Evolutionary conservation across 2,113 vertebrate genomes (phyloP).

Genomic region (Hirundichthys speculiger): DNA sequence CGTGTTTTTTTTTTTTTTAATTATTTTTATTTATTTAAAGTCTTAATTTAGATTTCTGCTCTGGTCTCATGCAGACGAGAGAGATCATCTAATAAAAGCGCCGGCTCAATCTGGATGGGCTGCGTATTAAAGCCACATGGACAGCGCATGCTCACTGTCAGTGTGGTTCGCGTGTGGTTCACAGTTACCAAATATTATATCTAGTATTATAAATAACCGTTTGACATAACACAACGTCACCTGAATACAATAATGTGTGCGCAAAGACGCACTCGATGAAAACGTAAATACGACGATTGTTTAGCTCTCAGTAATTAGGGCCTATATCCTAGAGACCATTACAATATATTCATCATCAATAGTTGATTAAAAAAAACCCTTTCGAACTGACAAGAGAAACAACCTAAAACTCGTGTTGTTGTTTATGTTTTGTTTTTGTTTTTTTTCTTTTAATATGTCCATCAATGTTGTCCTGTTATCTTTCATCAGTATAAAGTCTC

Average conservation of each 20-base stretch:
- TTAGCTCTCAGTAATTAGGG: constrained; percentile 70
- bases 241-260: constrained; percentile 76
- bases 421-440: too few relatives aligned
- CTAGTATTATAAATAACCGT: constrained; percentile 68
- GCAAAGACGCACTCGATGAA: constrained; percentile 66
- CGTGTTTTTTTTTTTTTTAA: constrained; percentile 78
- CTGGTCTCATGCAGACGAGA: constrained; percentile 88
- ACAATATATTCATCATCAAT: constrained; percentile 71
- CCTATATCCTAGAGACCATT: constrained; percentile 70
- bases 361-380: constrained; percentile 62
- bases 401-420: constrained; percentile 42
- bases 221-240: constrained; percentile 80
- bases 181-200: constrained; percentile 48
- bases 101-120: constrained; percentile 51
- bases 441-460: constrained; percentile 41
- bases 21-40: constrained; percentile 71
- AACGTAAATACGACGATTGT: constrained; percentile 76
- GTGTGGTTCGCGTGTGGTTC: constrained; percentile 58
- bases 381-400: constrained; percentile 68
- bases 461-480: constrained; percentile 36
- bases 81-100: constrained; percentile 39
- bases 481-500: constrained; percentile 42
- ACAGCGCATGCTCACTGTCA: constrained; percentile 64
- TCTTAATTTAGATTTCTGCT: constrained; percentile 32
- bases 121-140: constrained; percentile 72